Conservation (phyloP, 2,888 invertebrate genomes). For the Agrochola circellaris region DNA sequence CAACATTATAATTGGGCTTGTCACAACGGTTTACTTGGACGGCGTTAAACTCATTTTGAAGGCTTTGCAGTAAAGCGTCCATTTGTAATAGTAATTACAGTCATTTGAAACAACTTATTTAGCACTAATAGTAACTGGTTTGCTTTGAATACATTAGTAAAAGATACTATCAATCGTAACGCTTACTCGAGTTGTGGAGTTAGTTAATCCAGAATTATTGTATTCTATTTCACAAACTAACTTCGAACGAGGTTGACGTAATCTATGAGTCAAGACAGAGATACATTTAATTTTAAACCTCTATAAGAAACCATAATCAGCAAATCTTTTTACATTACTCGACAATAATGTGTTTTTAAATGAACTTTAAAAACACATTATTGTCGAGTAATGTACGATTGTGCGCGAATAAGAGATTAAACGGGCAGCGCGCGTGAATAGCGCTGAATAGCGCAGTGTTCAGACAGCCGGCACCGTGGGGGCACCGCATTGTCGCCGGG, state of each 20-base stretch:
- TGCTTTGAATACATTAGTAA: slow-evolving; percentile 27
- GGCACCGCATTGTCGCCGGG: not conserved
- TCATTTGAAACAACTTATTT: slow-evolving; percentile 59
- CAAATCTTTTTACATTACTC: slow-evolving; percentile 50
- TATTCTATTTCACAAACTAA: slow-evolving; percentile 16
- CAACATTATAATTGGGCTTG: slow-evolving; percentile 67
- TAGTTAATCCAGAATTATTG: slow-evolving; percentile 26
- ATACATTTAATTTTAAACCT: slow-evolving; percentile 12
- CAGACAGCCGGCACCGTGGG: slow-evolving; percentile 36
- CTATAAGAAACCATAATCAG: slow-evolving; percentile 27
- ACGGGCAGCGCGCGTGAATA: slow-evolving; percentile 59
- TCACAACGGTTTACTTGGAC: slow-evolving; percentile 62
- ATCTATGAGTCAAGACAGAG: not conserved
- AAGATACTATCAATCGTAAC: slow-evolving; percentile 20
- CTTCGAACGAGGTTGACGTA: not conserved
- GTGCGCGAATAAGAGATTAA: slow-evolving; percentile 69
- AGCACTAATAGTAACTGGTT: slow-evolving; percentile 30
- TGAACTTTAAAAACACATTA: no score
- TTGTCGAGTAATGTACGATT: no score
- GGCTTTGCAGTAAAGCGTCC: slow-evolving; percentile 51
- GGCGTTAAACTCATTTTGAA: slow-evolving; percentile 59
- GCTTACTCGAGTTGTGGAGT: slow-evolving; percentile 6
- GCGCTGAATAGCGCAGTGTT: slow-evolving; percentile 52
- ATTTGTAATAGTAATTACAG: slow-evolving; percentile 59
- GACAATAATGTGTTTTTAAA: slow-evolving; percentile 66